Evolutionary conservation across 2,797 vertebrate genomes (phyloP), one percentile per base, ranked within the genome.

Genomic region (Coluber constrictor): DNA sequence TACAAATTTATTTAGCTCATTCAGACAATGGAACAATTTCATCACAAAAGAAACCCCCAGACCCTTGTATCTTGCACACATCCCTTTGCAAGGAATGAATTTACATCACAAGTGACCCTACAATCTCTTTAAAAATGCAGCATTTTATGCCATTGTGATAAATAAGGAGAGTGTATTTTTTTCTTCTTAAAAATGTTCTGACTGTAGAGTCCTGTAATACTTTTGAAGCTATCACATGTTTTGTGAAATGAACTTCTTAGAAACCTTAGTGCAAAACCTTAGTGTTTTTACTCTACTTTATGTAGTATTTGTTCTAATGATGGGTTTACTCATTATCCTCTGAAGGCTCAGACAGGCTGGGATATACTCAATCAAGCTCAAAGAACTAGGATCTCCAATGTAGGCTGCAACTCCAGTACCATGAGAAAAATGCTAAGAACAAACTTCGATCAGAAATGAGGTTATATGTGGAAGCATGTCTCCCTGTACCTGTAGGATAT

Each of bases 61-160:
- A 32, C 5, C 54, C 23, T 9, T 43, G 70, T 29, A 12, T 79
- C 74, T 8, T 83, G 54, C 16, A 56, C 70, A 57, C 70, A 79
- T 43, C 2, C 9, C 32, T 37, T 57, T 83, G 23, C 8, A 83
- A 37, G 55, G n/a, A 59, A 88, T 25, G 18, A 15, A 23, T 20
- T 90, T 74, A 74, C 15, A n/a, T 74, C n/a, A 90, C 66, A 56
- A 56, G 12, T 56, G 54, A 37, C 16, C 61, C 32, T 12, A 56
- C 18, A 9, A 1, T 15, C 10, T 37, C 51, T 15, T 15, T 56
- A 37, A 74, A 13, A 74, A 92, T 95, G 94, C 96, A 96, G 95
- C 95, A 97, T 94, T 93, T 96, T 95, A 93, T 86, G 87, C 89
- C 87, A 95, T 89, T 89, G 94, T 95, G 94, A 94, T 95, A 95